Evolutionary conservation across 2,113 vertebrate species (phyloP).

Genomic region (Eonycteris spelaea): DNA sequence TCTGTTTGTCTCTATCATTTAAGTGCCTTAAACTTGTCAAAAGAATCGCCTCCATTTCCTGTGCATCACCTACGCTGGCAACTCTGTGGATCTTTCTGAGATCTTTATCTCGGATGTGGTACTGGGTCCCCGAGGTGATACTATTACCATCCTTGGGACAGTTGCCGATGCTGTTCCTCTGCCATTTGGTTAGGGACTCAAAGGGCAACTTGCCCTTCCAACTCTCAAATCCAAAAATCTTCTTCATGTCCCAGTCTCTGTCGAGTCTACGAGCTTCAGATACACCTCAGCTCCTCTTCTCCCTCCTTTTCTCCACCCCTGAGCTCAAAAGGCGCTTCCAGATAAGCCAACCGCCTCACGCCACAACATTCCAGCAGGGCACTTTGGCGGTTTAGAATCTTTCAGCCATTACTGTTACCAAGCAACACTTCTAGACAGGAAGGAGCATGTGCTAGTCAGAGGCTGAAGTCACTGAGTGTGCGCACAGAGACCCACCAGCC

Average conservation of each 20-base stretch:
- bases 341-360: conserved; percentile 72
- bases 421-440: conserved; percentile 78
- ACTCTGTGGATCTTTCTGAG: conserved; percentile 90
- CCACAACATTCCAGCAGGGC: conserved; percentile 74
- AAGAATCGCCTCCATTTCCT: conserved; percentile 84
- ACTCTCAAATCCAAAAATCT: conserved; percentile 86
- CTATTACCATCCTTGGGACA: too few species aligned
- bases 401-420: fast-evolving
- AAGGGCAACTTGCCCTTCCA: conserved; percentile 77
- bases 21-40: conserved; percentile 83
- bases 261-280: background rate
- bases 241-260: conserved; percentile 84
- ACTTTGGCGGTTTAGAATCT: background rate
- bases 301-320: fast-evolving
- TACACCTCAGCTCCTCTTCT: too few species aligned
- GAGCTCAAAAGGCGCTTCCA: fast-evolving
- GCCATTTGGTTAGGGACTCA: too few species aligned
- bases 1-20: conserved; percentile 79
- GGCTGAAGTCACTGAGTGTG: fast-evolving
- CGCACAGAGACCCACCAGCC: fast-evolving
- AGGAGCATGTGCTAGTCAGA: background rate
- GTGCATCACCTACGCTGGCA: conserved; percentile 85
- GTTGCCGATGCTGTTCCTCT: too few species aligned
- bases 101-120: conserved; percentile 86
- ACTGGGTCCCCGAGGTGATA: conserved; percentile 61